These are phyloP conservation scores for Hassar affinis DNA, from an alignment of 2,113 vertebrate genomes.

Conservation along the genomic window DNA sequence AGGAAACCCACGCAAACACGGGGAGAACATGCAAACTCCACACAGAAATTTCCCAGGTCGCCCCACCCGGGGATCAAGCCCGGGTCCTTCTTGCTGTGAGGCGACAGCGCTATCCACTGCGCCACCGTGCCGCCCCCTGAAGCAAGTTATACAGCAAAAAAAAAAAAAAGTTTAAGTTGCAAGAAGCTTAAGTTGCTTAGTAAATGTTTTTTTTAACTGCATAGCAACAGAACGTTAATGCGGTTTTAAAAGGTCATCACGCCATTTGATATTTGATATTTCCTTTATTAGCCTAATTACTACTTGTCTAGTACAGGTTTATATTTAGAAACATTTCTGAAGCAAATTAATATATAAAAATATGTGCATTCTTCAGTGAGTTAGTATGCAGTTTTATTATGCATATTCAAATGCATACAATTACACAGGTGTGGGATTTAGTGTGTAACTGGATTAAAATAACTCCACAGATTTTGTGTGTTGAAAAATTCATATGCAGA, in stretches of 20 bases:
- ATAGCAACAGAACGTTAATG: not conserved
- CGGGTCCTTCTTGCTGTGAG: too few species aligned
- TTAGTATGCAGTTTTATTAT: not conserved
- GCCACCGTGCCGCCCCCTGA: too few species aligned
- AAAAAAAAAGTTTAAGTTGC: not conserved
- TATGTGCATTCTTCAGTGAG: not conserved
- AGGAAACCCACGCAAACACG: too few species aligned
- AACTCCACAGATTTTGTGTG: not conserved
- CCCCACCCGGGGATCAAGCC: too few species aligned
- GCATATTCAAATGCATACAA: not conserved
- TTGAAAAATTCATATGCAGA: not conserved
- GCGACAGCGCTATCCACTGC: too few species aligned
- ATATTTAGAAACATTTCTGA: not conserved
- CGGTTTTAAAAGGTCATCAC: not conserved
- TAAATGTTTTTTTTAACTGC: not conserved
- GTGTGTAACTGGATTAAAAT: too few species aligned
- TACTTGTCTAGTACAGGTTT: not conserved
- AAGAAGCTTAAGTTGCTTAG: not conserved
- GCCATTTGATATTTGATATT: constrained; percentile 10
- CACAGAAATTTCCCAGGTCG: too few species aligned
- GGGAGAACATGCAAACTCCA: too few species aligned
- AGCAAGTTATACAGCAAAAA: not conserved
- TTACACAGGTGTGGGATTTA: not conserved
- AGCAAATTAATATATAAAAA: too few species aligned
- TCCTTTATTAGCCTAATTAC: not conserved